Evolutionary conservation across 2,888 invertebrate genomes (phyloP).

Genomic region (Leucania comma): DNA sequence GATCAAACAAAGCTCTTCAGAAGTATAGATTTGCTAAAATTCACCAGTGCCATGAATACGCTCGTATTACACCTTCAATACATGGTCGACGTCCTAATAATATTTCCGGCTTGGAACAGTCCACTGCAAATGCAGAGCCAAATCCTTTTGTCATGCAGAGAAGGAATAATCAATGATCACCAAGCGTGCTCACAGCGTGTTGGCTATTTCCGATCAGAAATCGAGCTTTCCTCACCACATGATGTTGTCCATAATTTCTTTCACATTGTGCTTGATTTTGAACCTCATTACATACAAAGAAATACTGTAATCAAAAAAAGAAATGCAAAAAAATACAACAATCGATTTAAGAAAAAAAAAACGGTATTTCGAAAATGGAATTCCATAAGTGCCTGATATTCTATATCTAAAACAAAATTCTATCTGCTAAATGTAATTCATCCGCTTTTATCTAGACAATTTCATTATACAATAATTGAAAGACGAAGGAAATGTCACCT

Average conservation of each 20-base stretch:
- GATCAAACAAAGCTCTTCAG: not conserved
- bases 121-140: not conserved
- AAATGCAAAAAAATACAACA: too few species aligned
- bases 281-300: not conserved
- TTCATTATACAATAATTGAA: too few species aligned
- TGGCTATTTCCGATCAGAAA: not conserved
- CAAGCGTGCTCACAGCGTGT: not conserved
- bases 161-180: constrained; percentile 37
- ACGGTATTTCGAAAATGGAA: too few species aligned
- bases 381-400: too few species aligned
- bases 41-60: not conserved
- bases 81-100: not conserved
- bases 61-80: not conserved
- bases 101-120: not conserved
- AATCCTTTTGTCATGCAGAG: constrained; percentile 29
- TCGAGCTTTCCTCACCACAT: not conserved
- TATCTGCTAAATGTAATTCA: too few species aligned
- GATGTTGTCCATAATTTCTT: not conserved
- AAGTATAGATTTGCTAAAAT: not conserved
- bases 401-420: too few species aligned
- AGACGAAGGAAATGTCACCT: too few species aligned
- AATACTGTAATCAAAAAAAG: not conserved
- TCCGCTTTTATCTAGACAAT: too few species aligned
- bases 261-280: not conserved
- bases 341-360: not conserved